Evolutionary conservation across 1,140 invertebrate species (phyloP), one percentile per base, ranked within the genome.

Genomic region (Brachionus rotundiformis): DNA sequence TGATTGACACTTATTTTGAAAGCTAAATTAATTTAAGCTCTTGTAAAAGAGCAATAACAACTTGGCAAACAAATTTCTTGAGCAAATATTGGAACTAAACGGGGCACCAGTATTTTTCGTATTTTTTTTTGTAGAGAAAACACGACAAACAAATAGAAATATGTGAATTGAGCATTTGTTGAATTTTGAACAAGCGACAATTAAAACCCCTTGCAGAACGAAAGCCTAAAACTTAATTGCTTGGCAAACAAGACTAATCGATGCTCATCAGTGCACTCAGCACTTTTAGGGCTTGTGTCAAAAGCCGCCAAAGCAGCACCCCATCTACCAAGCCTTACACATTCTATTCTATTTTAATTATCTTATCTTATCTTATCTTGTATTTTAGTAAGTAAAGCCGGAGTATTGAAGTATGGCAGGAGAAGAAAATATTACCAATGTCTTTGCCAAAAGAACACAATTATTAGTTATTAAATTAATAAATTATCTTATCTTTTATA

Each of bases 161-260:
- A 73, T 73, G 68, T 44, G 68, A 73, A 73, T 73, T 47, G 41
- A 73, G 36, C 68, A 73, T 73, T 73, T 73, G 68, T 41, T 68
- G 36, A 68, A 68, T 36, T 68, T 68, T 63, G 25, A 68, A 68
- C 13, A 68, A 36, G 29, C 63, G n/a, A 36, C 36, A 68, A 36
- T 19, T 41, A 13, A 41, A 41, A 41, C 39, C n/a, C 39, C n/a
- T 41, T 41, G n/a, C n/a, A n/a, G 4, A 11, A 10, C 39, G n/a
- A 41, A 41, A 41, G 36, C 39, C 39, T 13, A 13, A 13, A 39
- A 49, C 13, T 73, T 75, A 77, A 65, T 54, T 33, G n/a, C n/a
- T 39, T 68, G 39, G 13, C 47, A 36, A 77, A 76, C 36, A 33
- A 59, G n/a, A 73, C 2, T 29, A 27, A 80, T 27, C 29, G 68